phyloP scores from a whole-genome alignment of 2,113 vertebrate genomes.

The Tyto alba region DNA sequence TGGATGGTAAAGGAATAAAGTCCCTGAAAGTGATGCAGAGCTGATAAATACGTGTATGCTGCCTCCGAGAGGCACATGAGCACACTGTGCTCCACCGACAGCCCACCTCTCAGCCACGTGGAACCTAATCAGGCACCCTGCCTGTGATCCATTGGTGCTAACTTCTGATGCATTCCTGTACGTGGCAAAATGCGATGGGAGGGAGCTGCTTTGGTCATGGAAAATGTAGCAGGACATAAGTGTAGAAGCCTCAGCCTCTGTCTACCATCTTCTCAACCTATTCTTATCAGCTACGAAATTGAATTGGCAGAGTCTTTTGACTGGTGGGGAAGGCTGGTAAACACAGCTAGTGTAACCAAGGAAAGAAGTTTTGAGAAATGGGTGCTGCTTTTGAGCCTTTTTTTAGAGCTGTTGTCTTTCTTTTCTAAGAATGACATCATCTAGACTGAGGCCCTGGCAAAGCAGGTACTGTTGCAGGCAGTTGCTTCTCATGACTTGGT shows the following conservation, averaged over 20 bases:
- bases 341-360: accelerated
- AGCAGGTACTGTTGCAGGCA: not conserved
- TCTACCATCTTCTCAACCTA: not conserved
- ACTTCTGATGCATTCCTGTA: not conserved
- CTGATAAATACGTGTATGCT: not conserved
- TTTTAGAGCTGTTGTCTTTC: not conserved
- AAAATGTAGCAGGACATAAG: not conserved
- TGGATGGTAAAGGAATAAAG: not conserved
- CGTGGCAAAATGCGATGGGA: not conserved
- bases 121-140: not conserved
- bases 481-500: not conserved
- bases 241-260: not conserved
- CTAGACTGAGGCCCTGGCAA: not conserved
- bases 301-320: not conserved
- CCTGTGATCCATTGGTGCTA: not conserved
- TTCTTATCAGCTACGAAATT: not conserved
- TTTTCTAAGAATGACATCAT: not conserved
- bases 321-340: not conserved
- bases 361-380: not conserved
- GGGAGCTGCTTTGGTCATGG: not conserved
- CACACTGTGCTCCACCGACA: not conserved
- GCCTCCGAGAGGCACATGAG: not conserved
- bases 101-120: not conserved
- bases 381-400: not conserved
- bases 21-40: not conserved